Conservation (phyloP, 30 jellyfish, hydroid and myxozoan genomes). For the Turritopsis rubra region DNA sequence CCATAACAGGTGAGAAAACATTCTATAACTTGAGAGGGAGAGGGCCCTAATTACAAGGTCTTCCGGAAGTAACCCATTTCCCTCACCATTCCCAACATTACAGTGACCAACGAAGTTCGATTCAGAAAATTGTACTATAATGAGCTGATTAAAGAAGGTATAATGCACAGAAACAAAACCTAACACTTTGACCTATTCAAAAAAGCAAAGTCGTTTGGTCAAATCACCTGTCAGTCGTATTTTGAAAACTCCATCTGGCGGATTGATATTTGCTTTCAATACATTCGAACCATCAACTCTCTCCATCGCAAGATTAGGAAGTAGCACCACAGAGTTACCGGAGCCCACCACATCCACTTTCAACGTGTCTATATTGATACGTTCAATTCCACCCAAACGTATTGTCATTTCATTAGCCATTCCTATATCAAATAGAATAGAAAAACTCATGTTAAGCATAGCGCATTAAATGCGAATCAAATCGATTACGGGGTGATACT, state of each 20-base stretch:
- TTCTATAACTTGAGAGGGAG: no score
- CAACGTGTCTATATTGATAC: conserved; percentile 1
- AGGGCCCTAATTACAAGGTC: no score
- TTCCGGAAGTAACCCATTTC: no score
- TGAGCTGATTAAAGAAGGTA: no score
- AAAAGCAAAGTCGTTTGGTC: no score
- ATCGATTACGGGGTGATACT: background rate
- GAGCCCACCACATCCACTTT: background rate
- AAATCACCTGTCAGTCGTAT: conserved; percentile 7
- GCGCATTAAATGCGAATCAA: background rate
- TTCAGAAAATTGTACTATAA: no score
- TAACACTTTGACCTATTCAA: no score
- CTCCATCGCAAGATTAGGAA: background rate
- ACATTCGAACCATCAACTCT: background rate
- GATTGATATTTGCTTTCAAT: background rate
- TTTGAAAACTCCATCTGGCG: background rate
- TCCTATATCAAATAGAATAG: background rate
- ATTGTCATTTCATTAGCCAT: background rate
- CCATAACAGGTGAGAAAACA: no score
- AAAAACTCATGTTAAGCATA: background rate
- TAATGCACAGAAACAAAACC: no score
- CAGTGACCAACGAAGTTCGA: no score
- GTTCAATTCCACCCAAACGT: background rate
- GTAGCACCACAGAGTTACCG: background rate
- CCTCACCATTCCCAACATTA: no score